phyloP scores from a whole-genome alignment of 2,888 invertebrate species.

The Phalera bucephala region DNA sequence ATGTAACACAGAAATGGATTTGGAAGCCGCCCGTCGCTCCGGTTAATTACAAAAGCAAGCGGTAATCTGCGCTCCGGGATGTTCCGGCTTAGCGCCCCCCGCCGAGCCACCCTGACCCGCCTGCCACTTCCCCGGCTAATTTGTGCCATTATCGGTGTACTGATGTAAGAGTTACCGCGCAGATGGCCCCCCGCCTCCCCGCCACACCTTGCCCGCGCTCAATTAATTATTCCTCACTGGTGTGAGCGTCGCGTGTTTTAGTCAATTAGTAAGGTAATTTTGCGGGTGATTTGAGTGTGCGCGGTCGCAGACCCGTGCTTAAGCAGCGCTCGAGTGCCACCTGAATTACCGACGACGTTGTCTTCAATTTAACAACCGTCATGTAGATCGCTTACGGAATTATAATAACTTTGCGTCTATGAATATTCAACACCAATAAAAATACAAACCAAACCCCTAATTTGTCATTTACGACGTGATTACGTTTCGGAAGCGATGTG shows the following conservation, averaged over 20 bases:
- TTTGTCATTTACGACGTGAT: slow-evolving; percentile 40
- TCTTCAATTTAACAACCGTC: slow-evolving; percentile 14
- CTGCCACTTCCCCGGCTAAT: slow-evolving; percentile 80
- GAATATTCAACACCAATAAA: slow-evolving; percentile 26
- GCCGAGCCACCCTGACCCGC: slow-evolving; percentile 48
- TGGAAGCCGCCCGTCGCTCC: slow-evolving; percentile 83
- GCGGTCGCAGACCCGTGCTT: slow-evolving; percentile 61
- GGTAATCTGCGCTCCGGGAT: slow-evolving; percentile 83
- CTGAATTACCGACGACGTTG: slow-evolving; percentile 30
- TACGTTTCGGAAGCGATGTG: slow-evolving; percentile 37
- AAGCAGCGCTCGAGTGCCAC: slow-evolving; percentile 55
- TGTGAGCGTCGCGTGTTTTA: slow-evolving; percentile 83
- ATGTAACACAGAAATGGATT: slow-evolving; percentile 84
- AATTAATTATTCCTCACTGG: slow-evolving; percentile 82
- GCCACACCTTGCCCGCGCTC: slow-evolving; percentile 69
- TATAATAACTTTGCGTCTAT: slow-evolving; percentile 17
- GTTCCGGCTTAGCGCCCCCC: slow-evolving; percentile 81
- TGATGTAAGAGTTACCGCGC: slow-evolving; percentile 83
- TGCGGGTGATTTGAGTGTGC: slow-evolving; percentile 81
- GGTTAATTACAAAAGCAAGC: slow-evolving; percentile 84
- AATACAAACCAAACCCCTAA: slow-evolving; percentile 30
- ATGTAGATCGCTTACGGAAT: slow-evolving; percentile 12
- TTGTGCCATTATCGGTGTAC: slow-evolving; percentile 84
- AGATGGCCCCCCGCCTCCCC: slow-evolving; percentile 64
- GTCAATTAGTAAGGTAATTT: slow-evolving; percentile 83